These are phyloP conservation scores for Flabesymbios commensalis DNA, from an alignment of 2,888 invertebrate species.

Conservation along the genomic window DNA sequence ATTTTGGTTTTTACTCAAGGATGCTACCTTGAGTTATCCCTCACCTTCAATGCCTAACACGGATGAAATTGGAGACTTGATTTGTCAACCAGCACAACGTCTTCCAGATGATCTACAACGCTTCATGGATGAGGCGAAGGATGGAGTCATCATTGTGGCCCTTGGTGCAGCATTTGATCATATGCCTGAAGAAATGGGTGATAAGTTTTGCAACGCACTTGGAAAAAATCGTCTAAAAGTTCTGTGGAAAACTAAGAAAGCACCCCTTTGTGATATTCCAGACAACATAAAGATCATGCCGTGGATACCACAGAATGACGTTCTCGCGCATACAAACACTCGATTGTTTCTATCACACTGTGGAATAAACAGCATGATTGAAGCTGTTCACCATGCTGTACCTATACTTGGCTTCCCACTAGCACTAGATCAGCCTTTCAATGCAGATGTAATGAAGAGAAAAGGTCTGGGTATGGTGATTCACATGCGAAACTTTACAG, in stretches of 20 bases:
- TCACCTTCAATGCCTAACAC: no score
- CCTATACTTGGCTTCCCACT: no score
- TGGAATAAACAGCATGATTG: no score
- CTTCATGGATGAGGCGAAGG: conserved; percentile 4
- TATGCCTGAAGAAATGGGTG: not conserved
- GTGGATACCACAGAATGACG: no score
- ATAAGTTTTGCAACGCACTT: conserved; percentile 8
- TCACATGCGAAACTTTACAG: no score
- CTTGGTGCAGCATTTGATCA: conserved; percentile 9
- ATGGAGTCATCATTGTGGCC: conserved; percentile 7
- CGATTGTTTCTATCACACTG: no score
- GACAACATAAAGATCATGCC: not conserved
- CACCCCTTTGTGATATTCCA: not conserved
- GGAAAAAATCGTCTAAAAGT: not conserved
- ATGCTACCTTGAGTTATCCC: not conserved
- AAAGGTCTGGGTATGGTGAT: no score
- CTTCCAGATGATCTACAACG: conserved; percentile 4
- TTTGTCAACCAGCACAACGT: not conserved
- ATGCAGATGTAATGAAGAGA: no score
- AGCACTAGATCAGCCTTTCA: no score
- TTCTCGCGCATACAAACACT: no score
- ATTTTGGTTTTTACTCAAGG: not conserved
- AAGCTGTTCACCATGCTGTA: no score
- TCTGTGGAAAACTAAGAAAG: not conserved
- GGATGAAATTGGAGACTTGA: no score